A percentile compares a stretch with the other conserved stretches of the same genome.
Evolutionary conservation across 2,797 vertebrate genomes (phyloP).

Genomic region (Leuciscus waleckii): DNA sequence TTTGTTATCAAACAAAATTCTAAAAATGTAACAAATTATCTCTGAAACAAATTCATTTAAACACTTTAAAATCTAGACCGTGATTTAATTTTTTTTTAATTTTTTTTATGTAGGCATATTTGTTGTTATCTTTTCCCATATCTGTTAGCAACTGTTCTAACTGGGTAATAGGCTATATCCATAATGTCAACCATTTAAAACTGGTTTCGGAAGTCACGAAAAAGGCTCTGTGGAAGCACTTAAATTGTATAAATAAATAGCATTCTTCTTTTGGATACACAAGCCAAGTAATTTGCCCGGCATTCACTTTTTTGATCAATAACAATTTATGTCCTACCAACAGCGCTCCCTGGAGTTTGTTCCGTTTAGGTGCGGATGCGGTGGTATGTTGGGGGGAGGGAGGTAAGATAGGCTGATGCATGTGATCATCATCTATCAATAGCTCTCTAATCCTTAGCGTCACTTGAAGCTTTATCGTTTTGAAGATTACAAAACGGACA

Average conservation of each 20-base stretch:
- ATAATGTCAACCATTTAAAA: neutral
- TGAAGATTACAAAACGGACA: slow-evolving; percentile 32
- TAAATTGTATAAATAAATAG: neutral
- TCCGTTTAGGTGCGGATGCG: neutral
- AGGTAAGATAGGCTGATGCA: slow-evolving; percentile 7
- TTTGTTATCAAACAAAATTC: neutral
- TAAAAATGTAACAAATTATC: neutral
- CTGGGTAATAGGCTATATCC: neutral
- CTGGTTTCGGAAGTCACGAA: neutral
- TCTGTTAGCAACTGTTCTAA: neutral
- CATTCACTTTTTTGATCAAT: neutral
- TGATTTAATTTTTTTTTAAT: neutral
- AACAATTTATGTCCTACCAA: slow-evolving; percentile 38
- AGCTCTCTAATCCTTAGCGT: slow-evolving; percentile 34
- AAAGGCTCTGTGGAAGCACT: neutral
- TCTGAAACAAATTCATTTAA: neutral
- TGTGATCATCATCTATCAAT: slow-evolving; percentile 44
- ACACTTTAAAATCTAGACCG: neutral
- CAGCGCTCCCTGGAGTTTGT: slow-evolving; percentile 60
- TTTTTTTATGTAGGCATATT: too few relatives aligned
- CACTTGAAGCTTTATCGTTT: slow-evolving; percentile 13
- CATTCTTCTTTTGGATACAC: neutral
- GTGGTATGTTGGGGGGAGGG: neutral
- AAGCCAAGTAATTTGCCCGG: neutral
- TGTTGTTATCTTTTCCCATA: neutral